These are phyloP conservation scores for Molossus molossus DNA, from an alignment of 2,797 vertebrate species.

Conservation along the genomic window DNA sequence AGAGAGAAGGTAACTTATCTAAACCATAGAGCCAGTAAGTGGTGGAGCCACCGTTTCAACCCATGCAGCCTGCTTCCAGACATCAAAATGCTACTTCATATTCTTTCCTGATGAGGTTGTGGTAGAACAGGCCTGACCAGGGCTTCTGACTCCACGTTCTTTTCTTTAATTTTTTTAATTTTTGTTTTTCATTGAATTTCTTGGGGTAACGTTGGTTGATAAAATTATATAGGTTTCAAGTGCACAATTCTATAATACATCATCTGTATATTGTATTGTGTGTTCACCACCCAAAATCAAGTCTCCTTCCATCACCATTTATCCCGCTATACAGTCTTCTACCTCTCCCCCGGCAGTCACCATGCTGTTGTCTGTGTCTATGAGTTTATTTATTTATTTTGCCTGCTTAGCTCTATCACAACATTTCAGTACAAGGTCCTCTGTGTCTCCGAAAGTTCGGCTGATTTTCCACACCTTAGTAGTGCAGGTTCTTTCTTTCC, in stretches of 20 bases:
- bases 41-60: neutral
- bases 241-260: no score
- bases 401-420: accelerated
- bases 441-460: neutral
- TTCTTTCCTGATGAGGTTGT: neutral
- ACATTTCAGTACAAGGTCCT: neutral
- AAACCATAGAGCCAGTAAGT: neutral
- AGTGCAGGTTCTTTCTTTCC: neutral
- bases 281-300: neutral
- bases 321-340: neutral
- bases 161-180: neutral
- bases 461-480: neutral
- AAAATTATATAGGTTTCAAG: neutral
- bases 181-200: neutral
- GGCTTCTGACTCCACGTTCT: neutral
- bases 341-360: neutral
- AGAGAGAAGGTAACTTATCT: neutral
- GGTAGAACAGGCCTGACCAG: neutral
- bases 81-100: neutral
- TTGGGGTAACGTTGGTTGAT: neutral
- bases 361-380: neutral
- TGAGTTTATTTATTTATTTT: neutral
- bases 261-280: neutral
- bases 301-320: neutral
- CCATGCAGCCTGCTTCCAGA: neutral